Evolutionary conservation across 1,140 invertebrate species (phyloP).

Genomic region (Trachelipus rathkii): DNA sequence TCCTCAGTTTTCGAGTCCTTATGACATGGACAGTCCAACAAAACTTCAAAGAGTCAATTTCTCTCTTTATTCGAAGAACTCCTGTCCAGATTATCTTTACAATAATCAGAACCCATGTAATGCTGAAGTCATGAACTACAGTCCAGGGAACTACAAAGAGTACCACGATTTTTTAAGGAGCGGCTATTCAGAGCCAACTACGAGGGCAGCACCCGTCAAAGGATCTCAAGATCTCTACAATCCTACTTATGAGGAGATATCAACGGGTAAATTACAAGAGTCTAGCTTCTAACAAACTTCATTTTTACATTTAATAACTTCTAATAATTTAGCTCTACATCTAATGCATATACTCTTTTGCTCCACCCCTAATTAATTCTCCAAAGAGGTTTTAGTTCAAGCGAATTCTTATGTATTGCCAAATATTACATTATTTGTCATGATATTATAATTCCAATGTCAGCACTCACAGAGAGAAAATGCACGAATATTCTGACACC

Average conservation of each 20-base stretch:
- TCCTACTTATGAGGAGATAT: slow-evolving; percentile 38
- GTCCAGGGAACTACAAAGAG: neutral
- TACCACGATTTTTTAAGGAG: neutral
- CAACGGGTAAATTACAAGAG: slow-evolving; percentile 23
- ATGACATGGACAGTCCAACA: neutral
- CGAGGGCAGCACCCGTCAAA: slow-evolving; percentile 5
- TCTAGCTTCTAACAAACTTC: too few relatives aligned
- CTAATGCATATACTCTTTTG: too few relatives aligned
- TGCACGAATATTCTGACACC: too few relatives aligned
- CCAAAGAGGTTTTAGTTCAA: too few relatives aligned
- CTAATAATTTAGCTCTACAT: too few relatives aligned
- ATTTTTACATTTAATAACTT: too few relatives aligned
- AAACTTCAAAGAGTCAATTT: neutral
- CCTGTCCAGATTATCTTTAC: neutral
- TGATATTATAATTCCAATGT: too few relatives aligned
- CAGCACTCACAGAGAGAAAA: too few relatives aligned
- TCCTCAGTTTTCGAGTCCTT: neutral
- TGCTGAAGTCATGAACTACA: neutral
- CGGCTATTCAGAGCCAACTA: neutral
- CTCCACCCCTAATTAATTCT: too few relatives aligned
- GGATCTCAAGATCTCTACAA: slow-evolving; percentile 37
- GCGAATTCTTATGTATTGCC: too few relatives aligned
- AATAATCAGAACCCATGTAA: neutral
- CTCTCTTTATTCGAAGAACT: neutral
- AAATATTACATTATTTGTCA: too few relatives aligned